These are phyloP conservation scores for Sphenopsis melanotis DNA, from an alignment of 2,797 vertebrate species.

Conservation along the genomic window DNA sequence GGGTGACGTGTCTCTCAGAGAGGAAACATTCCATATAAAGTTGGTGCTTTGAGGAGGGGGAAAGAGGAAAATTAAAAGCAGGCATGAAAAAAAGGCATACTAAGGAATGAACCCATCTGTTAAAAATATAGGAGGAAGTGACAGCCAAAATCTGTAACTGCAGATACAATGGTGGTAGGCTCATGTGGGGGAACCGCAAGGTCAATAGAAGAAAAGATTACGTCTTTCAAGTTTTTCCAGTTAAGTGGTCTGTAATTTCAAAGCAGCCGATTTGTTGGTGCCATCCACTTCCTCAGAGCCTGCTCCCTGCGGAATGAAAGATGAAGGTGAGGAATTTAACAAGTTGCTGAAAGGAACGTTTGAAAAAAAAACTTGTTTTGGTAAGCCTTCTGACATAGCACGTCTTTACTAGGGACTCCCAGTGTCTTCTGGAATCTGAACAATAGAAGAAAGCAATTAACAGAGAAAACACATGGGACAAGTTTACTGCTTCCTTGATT, in stretches of 20 bases:
- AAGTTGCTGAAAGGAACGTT: slow-evolving; percentile 48
- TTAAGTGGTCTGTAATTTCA: slow-evolving; percentile 32
- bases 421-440: slow-evolving; percentile 26
- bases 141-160: slow-evolving; percentile 5
- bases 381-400: background rate
- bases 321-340: slow-evolving; percentile 67
- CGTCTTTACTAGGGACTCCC: slow-evolving; percentile 1
- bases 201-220: slow-evolving; percentile 9
- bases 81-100: background rate
- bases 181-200: background rate
- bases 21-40: background rate
- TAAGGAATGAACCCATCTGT: background rate
- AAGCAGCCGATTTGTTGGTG: slow-evolving; percentile 19
- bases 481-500: slow-evolving; percentile 36
- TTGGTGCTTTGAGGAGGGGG: background rate
- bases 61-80: slow-evolving; percentile 26
- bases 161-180: background rate
- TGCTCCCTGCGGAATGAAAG: background rate
- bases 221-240: background rate
- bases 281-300: background rate
- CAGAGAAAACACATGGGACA: slow-evolving; percentile 42
- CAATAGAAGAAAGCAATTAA: slow-evolving; percentile 53
- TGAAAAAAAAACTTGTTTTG: slow-evolving; percentile 13
- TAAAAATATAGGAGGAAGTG: slow-evolving; percentile 42
- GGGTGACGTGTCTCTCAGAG: background rate